Conservation (phyloP, 2,888 invertebrate genomes). For the Pachydiplax longipennis region DNA sequence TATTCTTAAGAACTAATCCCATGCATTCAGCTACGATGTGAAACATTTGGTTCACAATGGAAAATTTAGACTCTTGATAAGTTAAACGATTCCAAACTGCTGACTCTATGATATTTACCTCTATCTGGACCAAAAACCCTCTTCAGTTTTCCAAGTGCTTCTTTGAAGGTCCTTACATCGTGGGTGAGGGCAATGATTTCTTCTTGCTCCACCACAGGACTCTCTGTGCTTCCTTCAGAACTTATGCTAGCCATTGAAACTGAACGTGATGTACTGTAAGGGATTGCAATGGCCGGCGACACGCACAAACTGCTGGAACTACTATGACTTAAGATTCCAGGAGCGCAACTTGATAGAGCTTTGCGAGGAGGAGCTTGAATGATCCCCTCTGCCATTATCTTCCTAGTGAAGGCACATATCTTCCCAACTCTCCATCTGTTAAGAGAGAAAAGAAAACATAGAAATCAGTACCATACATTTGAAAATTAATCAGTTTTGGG, state of each 20-base stretch:
- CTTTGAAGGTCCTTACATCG: conserved; percentile 62
- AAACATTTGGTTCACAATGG: too few relatives aligned
- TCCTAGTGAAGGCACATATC: background rate
- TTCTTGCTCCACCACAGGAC: conserved; percentile 59
- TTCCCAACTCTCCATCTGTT: background rate
- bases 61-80: too few relatives aligned
- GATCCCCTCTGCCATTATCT: conserved; percentile 11
- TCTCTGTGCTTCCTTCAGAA: conserved; percentile 56
- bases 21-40: too few relatives aligned
- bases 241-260: conserved; percentile 58
- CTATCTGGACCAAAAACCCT: conserved; percentile 58
- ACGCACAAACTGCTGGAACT: background rate
- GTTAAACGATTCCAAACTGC: too few relatives aligned
- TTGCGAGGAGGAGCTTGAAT: background rate
- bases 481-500: too few relatives aligned
- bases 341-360: background rate
- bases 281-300: background rate
- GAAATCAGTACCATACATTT: background rate
- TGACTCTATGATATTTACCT: conserved; percentile 52
- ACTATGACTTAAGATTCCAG: background rate
- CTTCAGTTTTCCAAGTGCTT: conserved; percentile 60
- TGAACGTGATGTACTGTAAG: conserved; percentile 50
- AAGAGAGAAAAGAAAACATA: background rate
- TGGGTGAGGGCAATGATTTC: conserved; percentile 62
- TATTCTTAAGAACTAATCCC: too few relatives aligned